Evolutionary conservation across 2,113 vertebrate genomes (phyloP), one percentile per base, ranked within the genome.

Genomic region (Malurus cyaneus): DNA sequence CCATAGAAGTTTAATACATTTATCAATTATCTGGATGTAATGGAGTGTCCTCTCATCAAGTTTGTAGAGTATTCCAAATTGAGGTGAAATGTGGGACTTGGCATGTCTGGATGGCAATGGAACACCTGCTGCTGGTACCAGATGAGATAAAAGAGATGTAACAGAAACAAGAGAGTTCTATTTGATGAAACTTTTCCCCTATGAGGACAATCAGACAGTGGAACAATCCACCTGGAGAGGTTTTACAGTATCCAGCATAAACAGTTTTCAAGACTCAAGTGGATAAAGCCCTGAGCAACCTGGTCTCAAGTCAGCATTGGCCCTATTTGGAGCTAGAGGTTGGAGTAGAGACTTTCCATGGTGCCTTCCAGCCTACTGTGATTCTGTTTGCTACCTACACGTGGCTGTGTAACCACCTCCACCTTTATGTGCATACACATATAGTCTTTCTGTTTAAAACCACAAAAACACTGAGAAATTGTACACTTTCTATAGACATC

Each of bases 371-470:
- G 18, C 3, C 10, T 44, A 32, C 52, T 20, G 41, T 44, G 18
- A 52, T 76, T 60, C 44, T 73, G n/a, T 53, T 53, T 78, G 11
- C 20, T 73, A 9, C 8, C 13, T 18, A 34, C 12, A 76, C 6
- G 7, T 9, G 16, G 8, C n/a, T 82, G 19, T 79, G 8, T 24
- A 88, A 76, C 18, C 18, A 47, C 18, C 26, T 74, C 23, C 12
- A 41, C 6, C 16, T 44, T 71, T 67, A 54, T 0, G 1, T 1
- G 4, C 12, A 8, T 26, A 23, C 9, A 42, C 23, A 20, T 61
- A 59, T 31, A 57, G 18, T 42, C n/a, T 71, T 78, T 77, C 64
- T 71, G 26, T 11, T 85, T 85, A 78, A 67, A 84, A 71, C 4
- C 42, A 60, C 42, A 70, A 70, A 92, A 74, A 3, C 11, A 31